Conservation (phyloP, 2,113 vertebrate species). For the Tylochromis polylepis region DNA sequence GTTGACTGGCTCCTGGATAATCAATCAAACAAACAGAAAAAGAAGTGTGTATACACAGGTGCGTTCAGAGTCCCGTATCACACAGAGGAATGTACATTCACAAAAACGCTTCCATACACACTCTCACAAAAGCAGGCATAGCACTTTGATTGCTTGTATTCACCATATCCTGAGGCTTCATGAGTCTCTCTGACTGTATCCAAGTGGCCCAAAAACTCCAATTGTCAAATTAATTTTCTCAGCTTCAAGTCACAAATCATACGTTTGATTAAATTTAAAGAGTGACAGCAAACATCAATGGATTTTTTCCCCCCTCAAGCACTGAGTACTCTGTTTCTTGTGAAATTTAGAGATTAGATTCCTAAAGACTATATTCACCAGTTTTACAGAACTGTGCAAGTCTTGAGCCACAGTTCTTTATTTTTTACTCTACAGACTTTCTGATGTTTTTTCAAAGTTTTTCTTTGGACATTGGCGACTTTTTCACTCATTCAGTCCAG, state of each 20-base stretch:
- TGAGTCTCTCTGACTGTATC: neutral
- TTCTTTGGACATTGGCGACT: neutral
- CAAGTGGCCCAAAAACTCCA: neutral
- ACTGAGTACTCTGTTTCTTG: neutral
- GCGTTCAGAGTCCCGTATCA: slow-evolving; percentile 7
- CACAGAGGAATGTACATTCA: slow-evolving; percentile 9
- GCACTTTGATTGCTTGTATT: neutral
- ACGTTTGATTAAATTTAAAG: neutral
- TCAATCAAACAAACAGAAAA: slow-evolving; percentile 60
- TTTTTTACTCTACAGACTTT: neutral
- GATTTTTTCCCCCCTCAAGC: neutral
- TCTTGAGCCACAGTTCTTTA: neutral
- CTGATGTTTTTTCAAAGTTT: neutral
- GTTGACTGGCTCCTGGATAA: slow-evolving; percentile 35
- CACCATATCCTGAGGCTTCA: neutral
- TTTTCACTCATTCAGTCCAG: neutral
- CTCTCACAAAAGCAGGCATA: neutral
- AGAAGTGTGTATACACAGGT: slow-evolving; percentile 38
- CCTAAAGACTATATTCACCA: neutral
- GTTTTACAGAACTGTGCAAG: neutral
- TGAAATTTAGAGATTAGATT: neutral
- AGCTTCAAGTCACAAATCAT: neutral
- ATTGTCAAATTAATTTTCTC: neutral
- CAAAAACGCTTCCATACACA: neutral
- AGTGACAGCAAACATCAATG: neutral